Evolutionary conservation across 2,113 vertebrate species (phyloP).

Genomic region (Polypterus bichir): DNA sequence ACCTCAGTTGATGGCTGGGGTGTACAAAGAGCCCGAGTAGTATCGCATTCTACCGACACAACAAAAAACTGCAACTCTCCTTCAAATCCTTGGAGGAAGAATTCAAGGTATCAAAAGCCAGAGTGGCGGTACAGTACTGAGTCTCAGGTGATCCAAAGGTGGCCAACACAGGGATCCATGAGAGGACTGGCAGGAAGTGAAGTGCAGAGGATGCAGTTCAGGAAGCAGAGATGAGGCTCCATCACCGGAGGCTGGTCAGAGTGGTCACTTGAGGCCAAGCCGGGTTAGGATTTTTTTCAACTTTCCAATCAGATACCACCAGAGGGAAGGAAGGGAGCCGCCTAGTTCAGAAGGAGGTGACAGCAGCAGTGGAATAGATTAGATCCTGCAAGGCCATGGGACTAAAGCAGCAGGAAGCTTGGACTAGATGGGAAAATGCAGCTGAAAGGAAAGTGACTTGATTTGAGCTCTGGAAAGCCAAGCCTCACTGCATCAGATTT

Average conservation of each 20-base stretch:
- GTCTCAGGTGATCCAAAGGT: no score
- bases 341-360: conserved; percentile 7
- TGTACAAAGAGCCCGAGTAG: conserved; percentile 4
- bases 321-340: not conserved
- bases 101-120: no score
- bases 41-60: conserved; percentile 2
- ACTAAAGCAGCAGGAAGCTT: conserved; percentile 2
- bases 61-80: conserved; percentile 9
- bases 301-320: no score
- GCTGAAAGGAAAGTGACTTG: not conserved
- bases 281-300: no score
- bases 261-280: no score
- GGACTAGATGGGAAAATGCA: conserved; percentile 4
- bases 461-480: no score
- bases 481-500: not conserved
- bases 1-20: not conserved
- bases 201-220: no score
- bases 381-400: conserved; percentile 6
- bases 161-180: no score
- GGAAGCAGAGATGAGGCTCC: no score
- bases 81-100: not conserved
- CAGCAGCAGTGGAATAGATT: conserved; percentile 1
- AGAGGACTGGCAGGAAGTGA: no score
- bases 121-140: no score
- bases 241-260: no score